These are phyloP conservation scores for Elephantulus edwardii DNA, from an alignment of 2,113 vertebrate species.

Conservation along the genomic window DNA sequence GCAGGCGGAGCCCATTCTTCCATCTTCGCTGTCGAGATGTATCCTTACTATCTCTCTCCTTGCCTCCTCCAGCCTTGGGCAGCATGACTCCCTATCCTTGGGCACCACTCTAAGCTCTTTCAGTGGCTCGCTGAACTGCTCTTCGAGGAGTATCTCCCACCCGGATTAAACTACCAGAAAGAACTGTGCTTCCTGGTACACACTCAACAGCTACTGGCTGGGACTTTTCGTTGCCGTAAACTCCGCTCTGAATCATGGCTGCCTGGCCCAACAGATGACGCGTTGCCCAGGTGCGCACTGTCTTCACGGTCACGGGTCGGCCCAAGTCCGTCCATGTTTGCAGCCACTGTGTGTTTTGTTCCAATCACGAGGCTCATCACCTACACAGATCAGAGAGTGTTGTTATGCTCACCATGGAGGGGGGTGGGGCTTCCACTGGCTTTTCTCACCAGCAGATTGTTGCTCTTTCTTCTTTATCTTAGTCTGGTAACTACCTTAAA, in stretches of 20 bases:
- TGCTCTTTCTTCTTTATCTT: neutral
- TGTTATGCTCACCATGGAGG: neutral
- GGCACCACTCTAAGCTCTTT: too few relatives aligned
- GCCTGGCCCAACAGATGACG: neutral
- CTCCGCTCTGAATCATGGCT: neutral
- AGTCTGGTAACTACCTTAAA: neutral
- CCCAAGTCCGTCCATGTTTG: neutral
- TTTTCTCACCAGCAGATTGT: neutral
- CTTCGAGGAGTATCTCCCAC: neutral
- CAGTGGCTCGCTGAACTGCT: neutral
- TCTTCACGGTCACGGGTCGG: neutral
- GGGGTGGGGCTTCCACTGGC: neutral
- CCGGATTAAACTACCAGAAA: neutral
- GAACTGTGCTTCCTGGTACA: neutral
- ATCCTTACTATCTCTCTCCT: neutral
- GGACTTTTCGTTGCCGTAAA: neutral
- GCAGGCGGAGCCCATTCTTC: neutral
- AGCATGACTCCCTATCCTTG: neutral
- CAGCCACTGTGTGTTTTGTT: neutral
- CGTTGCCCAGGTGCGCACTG: neutral
- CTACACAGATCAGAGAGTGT: neutral
- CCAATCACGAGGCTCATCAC: neutral
- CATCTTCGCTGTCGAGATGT: neutral
- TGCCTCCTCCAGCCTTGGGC: neutral
- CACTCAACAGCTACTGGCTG: neutral